These are phyloP conservation scores for Rhineura floridana DNA, from an alignment of 2,113 vertebrate species.

Conservation along the genomic window DNA sequence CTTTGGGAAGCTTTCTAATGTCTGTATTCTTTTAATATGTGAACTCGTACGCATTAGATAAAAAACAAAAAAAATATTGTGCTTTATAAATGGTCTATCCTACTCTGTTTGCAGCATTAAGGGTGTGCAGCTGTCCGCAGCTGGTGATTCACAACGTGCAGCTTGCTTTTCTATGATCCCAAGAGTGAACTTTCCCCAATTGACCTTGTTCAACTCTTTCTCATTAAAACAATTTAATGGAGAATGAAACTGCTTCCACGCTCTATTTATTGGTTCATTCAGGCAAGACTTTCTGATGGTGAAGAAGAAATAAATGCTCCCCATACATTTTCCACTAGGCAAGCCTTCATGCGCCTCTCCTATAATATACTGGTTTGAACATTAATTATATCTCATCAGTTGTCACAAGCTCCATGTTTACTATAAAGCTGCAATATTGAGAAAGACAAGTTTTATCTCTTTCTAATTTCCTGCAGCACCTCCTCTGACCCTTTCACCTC, in stretches of 20 bases:
- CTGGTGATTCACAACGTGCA: background rate
- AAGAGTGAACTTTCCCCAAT: background rate
- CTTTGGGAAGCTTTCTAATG: background rate
- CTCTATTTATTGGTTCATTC: background rate
- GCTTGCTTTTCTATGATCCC: background rate
- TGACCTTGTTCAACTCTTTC: constrained; percentile 3
- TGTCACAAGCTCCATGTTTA: background rate
- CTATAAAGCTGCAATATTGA: background rate
- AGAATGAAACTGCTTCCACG: background rate
- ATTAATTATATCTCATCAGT: background rate
- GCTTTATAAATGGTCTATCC: background rate
- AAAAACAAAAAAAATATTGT: background rate
- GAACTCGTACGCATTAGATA: no score
- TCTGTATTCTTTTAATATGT: background rate
- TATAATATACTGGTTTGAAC: background rate
- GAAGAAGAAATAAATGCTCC: background rate
- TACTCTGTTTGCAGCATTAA: background rate
- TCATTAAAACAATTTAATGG: background rate
- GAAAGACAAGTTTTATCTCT: background rate
- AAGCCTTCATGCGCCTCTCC: background rate
- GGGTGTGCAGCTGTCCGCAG: background rate
- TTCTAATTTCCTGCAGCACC: no score
- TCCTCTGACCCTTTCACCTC: no score
- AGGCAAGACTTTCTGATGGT: background rate
- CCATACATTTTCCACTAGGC: background rate